Evolutionary conservation across 2,113 vertebrate genomes (phyloP).

Genomic region (Caloenas nicobarica): DNA sequence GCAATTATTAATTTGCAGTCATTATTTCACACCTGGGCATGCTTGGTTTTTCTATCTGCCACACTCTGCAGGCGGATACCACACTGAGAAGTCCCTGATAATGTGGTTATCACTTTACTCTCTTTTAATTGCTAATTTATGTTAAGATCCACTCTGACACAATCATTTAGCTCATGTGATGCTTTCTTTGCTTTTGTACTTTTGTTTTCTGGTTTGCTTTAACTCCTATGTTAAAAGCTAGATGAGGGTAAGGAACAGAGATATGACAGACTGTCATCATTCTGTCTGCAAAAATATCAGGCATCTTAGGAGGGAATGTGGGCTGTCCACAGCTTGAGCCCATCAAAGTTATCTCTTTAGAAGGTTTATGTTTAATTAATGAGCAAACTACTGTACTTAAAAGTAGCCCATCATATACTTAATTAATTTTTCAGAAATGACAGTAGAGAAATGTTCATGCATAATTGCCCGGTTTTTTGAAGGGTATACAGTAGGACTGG

Average conservation of each 20-base stretch:
- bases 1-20: background rate
- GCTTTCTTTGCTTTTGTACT: slow-evolving; percentile 7
- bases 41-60: background rate
- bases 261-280: background rate
- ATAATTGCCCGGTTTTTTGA: slow-evolving; percentile 25
- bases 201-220: background rate
- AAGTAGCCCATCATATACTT: slow-evolving; percentile 16
- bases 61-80: background rate
- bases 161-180: background rate
- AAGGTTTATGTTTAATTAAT: slow-evolving; percentile 64
- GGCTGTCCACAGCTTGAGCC: slow-evolving; percentile 36
- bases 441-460: background rate
- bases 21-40: background rate
- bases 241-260: background rate
- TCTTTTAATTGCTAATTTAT: background rate
- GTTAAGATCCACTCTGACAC: background rate
- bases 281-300: slow-evolving; percentile 6
- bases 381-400: slow-evolving; percentile 43
- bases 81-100: background rate
- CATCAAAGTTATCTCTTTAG: slow-evolving; percentile 29
- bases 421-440: slow-evolving; percentile 26
- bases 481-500: background rate
- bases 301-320: background rate
- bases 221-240: background rate
- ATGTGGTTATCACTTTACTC: background rate